Base-by-base conservation (phyloP, 2,113 vertebrate species). In the Notarius lentiginosus region DNA sequence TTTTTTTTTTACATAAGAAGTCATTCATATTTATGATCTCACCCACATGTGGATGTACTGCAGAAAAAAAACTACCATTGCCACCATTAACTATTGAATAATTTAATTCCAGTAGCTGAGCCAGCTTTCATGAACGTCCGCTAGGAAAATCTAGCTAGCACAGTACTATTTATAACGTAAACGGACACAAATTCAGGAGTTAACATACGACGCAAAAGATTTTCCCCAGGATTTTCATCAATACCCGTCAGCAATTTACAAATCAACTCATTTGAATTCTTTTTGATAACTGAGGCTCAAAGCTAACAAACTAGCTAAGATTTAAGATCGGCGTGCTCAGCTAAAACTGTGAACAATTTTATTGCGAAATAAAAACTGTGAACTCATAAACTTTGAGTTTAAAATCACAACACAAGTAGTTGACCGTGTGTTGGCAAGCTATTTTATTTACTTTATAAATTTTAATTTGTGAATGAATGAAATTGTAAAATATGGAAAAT, bases 401-500 rank as follows among this genome's bases (percentile, higher is more conserved):
- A 41, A 4, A 47, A 41, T 22, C 1, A 8, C 2, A 20, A 18
- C 8, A 4, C n/a, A 47, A 41, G 47, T 22, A 7, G 1, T 30
- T 34, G 20, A 73, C 18, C 8, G 20, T 34, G 1, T 22, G 1
- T 2, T 24, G 51, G 20, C 47, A 51, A 51, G 10, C 47, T 75
- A 24, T 10, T 0, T 51, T 6, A 24, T 0, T 51, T 6, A 24
- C 2, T 41, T 18, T 1, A 47, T 10, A 2, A 2, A 7, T n/a
- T 17, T 72, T 17, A 2, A 34, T 30, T 2, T 41, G 41, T 11
- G 4, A 66, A n/a, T 66, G 7, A 20, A 1, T 68, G 15, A 68
- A 30, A 14, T 66, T 66, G n/a, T 66, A 66, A 27, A 66, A 63
- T 63, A 12, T 27, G 4, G 3, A 7, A 53, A 53, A 53, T 63